Conservation (phyloP, 2,888 invertebrate species). For the Hedychridium roseum region DNA sequence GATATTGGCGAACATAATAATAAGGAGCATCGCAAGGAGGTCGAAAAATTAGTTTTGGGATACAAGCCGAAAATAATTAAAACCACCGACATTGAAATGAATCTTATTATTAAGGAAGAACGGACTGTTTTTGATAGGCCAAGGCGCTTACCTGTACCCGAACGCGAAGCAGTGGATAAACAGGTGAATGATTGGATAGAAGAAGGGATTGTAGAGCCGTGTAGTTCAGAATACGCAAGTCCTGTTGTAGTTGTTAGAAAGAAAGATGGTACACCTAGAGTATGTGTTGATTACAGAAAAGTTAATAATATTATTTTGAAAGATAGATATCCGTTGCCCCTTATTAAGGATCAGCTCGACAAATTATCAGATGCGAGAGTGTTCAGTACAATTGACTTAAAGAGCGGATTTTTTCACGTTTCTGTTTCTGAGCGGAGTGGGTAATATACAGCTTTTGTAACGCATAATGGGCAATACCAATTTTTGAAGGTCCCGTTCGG, state of each 20-base stretch:
- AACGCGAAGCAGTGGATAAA: conserved; percentile 35
- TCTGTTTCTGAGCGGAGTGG: too few relatives aligned
- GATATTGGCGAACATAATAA: too few relatives aligned
- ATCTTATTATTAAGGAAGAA: conserved; percentile 39
- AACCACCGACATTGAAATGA: conserved; percentile 31
- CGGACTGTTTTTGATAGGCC: conserved; percentile 33
- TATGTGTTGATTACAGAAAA: conserved; percentile 55
- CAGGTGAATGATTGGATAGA: conserved; percentile 44
- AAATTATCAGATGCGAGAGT: too few relatives aligned
- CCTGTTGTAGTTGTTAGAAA: conserved; percentile 38
- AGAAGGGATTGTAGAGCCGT: conserved; percentile 40
- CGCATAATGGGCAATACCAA: too few relatives aligned
- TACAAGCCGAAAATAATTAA: conserved; percentile 35
- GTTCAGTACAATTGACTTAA: too few relatives aligned
- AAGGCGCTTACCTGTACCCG: conserved; percentile 26
- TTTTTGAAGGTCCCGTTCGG: too few relatives aligned
- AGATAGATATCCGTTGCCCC: conserved; percentile 23
- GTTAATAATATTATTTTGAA: conserved; percentile 47
- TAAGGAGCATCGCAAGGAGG: conserved; percentile 7
- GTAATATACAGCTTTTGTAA: too few relatives aligned
- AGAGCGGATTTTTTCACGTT: too few relatives aligned
- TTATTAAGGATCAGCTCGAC: conserved; percentile 43
- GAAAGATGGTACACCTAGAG: conserved; percentile 32
- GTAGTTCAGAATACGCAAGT: conserved; percentile 45
- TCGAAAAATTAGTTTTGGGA: conserved; percentile 21